These are phyloP conservation scores for Tragelaphus oryx DNA, from an alignment of 2,797 vertebrate genomes.

Conservation along the genomic window DNA sequence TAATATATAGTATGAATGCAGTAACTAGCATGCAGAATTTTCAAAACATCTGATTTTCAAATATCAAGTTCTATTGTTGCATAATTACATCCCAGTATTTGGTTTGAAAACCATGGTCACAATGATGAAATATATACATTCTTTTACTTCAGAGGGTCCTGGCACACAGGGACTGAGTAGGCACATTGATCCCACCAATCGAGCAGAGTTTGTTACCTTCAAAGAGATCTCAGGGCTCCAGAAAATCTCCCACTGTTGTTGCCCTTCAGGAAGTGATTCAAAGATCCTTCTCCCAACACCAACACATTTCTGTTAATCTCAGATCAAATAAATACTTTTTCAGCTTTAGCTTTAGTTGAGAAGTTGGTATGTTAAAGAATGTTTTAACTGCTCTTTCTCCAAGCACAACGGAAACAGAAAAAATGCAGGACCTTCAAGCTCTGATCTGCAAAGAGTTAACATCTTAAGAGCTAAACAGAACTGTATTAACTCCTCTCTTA, in stretches of 20 bases:
- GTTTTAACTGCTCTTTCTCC: neutral
- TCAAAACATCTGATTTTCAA: neutral
- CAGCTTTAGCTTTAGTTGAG: slow-evolving; percentile 21
- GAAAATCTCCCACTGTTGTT: neutral
- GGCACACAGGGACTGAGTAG: neutral
- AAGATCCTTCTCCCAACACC: neutral
- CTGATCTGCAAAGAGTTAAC: slow-evolving; percentile 62
- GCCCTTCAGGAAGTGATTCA: neutral
- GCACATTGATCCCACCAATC: neutral
- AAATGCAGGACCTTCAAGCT: neutral
- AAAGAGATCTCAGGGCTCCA: neutral
- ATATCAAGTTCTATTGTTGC: neutral
- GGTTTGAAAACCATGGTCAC: neutral
- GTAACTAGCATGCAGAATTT: neutral
- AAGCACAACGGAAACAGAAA: neutral
- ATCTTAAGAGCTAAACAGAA: slow-evolving; percentile 42
- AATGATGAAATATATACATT: neutral
- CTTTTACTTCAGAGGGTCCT: neutral
- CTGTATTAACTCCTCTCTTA: slow-evolving; percentile 43
- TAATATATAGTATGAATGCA: neutral
- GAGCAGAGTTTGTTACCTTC: neutral
- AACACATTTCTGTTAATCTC: slow-evolving; percentile 27
- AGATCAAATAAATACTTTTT: neutral
- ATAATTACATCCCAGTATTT: neutral
- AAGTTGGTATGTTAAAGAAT: neutral